These are phyloP conservation scores for Aphelocoma californica DNA, from an alignment of 2,797 vertebrate species.

Conservation along the genomic window DNA sequence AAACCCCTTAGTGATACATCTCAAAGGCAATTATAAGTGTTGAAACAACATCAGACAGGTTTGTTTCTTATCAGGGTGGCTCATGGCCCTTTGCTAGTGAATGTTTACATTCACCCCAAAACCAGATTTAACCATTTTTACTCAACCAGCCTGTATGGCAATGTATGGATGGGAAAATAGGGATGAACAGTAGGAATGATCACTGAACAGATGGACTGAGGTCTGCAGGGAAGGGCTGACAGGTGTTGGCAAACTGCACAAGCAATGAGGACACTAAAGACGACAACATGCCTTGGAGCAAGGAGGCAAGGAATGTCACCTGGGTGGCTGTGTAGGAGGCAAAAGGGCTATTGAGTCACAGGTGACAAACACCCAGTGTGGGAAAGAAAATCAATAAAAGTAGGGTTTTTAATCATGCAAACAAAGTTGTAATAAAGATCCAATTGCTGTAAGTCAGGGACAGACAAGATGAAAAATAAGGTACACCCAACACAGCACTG, in stretches of 20 bases:
- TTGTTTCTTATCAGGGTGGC: background rate
- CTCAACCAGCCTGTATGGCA: background rate
- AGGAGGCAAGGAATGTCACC: background rate
- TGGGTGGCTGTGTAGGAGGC: background rate
- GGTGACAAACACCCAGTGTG: background rate
- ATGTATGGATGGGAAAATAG: background rate
- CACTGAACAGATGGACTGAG: background rate
- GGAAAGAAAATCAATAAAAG: background rate
- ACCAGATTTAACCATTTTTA: background rate
- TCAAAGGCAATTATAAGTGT: background rate
- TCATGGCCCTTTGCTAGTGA: background rate
- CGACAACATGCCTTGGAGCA: rapidly evolving
- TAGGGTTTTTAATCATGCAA: background rate
- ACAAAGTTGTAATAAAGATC: background rate
- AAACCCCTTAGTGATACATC: background rate
- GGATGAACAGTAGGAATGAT: background rate
- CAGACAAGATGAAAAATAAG: background rate
- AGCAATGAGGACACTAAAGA: background rate
- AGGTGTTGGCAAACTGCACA: background rate
- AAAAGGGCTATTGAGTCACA: background rate
- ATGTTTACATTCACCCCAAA: background rate
- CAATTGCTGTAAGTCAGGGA: background rate
- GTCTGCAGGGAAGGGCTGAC: background rate
- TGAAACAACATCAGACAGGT: background rate
- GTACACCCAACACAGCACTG: background rate